Percentiles rank a stretch among this genome's conserved stretches.
Evolutionary conservation across 2,888 invertebrate species (phyloP).

Genomic region (Rhimphoctona megacephalus): DNA sequence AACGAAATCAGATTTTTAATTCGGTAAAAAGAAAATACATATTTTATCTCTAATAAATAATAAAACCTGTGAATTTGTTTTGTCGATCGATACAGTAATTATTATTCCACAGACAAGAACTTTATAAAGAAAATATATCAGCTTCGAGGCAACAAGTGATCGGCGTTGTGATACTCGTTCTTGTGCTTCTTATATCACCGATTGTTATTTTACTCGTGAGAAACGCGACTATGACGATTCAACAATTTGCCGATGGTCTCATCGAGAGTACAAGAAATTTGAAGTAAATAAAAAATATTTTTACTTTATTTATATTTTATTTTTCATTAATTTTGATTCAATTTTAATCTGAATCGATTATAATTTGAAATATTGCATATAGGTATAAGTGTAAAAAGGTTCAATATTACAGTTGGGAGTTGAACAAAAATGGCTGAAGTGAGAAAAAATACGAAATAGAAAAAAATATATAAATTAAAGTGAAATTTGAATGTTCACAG

Average conservation of each 20-base stretch:
- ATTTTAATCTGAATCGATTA: too few relatives aligned
- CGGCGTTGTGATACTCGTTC: conserved; percentile 91
- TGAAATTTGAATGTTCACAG: conserved; percentile 84
- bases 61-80: background rate
- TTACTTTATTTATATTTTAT: background rate
- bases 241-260: conserved; percentile 86
- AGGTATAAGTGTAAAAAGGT: background rate
- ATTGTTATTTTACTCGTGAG: conserved; percentile 93
- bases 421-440: background rate
- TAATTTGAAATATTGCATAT: background rate
- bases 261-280: conserved; percentile 85
- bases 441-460: conserved; percentile 23
- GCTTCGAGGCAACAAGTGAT: conserved; percentile 89
- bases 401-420: background rate
- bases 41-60: background rate
- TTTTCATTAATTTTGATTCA: background rate
- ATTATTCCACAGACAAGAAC: conserved; percentile 43
- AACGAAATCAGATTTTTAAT: conserved; percentile 84
- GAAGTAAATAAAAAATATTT: conserved; percentile 86
- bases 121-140: conserved; percentile 86
- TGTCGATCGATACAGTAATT: background rate
- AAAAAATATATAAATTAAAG: background rate
- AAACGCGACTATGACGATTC: conserved; percentile 93
- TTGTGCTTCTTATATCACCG: conserved; percentile 93
- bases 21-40: conserved; percentile 37